These are phyloP conservation scores for Disparrhopalites patrizii DNA, from an alignment of 2,888 invertebrate genomes.

Conservation along the genomic window DNA sequence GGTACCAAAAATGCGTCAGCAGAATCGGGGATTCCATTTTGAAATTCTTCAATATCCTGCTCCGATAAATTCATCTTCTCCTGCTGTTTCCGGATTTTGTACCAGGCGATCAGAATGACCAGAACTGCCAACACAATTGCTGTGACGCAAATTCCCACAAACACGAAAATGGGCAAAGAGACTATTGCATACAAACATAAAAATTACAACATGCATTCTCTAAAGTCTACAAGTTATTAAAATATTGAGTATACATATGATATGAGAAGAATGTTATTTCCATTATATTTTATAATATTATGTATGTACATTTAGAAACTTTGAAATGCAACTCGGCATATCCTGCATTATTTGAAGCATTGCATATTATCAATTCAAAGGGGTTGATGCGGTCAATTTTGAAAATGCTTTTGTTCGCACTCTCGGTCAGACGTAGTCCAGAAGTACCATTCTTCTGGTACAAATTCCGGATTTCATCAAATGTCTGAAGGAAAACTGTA, in stretches of 20 bases:
- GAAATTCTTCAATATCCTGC: constrained; percentile 27
- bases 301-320: not conserved
- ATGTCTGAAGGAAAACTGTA: not conserved
- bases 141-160: too few relatives aligned
- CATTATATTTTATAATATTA: not conserved
- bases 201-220: too few relatives aligned
- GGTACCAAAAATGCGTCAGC: constrained; percentile 25
- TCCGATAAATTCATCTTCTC: constrained; percentile 17
- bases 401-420: not conserved
- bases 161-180: too few relatives aligned
- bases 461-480: not conserved
- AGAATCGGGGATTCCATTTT: constrained; percentile 25
- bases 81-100: not conserved
- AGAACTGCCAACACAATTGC: not conserved
- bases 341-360: not conserved
- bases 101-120: too few relatives aligned
- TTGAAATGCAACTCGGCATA: not conserved
- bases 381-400: not conserved
- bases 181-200: too few relatives aligned
- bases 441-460: not conserved
- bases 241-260: too few relatives aligned
- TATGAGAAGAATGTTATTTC: too few relatives aligned
- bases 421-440: not conserved
- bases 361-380: not conserved
- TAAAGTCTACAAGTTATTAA: too few relatives aligned